Conservation (phyloP, 2,113 vertebrate species). For the Anolis carolinensis region DNA sequence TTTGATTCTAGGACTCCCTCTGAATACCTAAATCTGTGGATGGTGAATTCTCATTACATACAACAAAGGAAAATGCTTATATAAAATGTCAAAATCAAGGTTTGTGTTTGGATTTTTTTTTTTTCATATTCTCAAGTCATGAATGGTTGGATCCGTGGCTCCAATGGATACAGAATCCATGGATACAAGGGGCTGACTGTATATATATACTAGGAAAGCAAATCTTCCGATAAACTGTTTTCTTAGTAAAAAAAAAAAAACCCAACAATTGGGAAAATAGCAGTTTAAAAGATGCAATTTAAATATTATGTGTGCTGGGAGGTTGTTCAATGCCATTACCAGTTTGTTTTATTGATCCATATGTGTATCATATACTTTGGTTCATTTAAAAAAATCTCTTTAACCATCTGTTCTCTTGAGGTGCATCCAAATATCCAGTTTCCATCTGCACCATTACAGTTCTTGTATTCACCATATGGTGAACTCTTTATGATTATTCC, state of each 20-base stretch:
- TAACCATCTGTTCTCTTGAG: not conserved
- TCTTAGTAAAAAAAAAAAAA: not conserved
- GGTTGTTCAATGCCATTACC: no score
- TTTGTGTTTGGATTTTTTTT: no score
- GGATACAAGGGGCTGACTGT: no score
- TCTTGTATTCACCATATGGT: not conserved
- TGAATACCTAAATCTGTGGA: no score
- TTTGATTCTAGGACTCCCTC: no score
- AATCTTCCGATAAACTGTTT: not conserved
- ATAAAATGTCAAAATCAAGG: no score
- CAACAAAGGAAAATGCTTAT: no score
- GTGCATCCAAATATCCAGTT: not conserved
- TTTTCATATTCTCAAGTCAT: no score
- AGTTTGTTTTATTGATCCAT: not conserved
- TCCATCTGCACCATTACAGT: not conserved
- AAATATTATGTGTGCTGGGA: not conserved
- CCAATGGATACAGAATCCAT: no score
- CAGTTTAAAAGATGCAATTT: not conserved
- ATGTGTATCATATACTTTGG: not conserved
- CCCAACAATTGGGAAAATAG: not conserved
- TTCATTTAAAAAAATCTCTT: not conserved
- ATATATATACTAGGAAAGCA: no score
- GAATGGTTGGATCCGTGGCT: no score
- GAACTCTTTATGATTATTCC: not conserved
- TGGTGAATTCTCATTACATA: no score